Conservation (phyloP, 2,113 vertebrate genomes). For the Leptosomus discolor region DNA sequence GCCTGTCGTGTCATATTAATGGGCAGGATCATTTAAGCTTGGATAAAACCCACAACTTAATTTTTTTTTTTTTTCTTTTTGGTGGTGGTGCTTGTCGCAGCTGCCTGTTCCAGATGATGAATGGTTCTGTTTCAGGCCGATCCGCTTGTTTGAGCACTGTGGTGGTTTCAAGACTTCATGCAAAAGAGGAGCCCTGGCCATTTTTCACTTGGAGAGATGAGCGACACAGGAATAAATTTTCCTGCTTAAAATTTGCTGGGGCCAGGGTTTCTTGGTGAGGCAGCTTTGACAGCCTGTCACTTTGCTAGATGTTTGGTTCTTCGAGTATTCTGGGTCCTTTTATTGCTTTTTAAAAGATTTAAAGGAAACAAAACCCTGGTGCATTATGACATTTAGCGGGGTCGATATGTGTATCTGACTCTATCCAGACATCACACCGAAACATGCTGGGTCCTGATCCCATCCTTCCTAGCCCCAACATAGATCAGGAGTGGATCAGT, state of each 20-base stretch:
- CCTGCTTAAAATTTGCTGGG: slow-evolving; percentile 66
- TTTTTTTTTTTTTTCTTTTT: not conserved
- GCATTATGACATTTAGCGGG: slow-evolving; percentile 25
- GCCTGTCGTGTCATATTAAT: slow-evolving; percentile 26
- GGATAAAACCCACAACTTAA: slow-evolving; percentile 61
- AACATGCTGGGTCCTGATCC: not conserved
- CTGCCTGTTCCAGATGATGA: slow-evolving; percentile 58
- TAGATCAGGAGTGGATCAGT: not conserved
- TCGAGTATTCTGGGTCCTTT: not conserved
- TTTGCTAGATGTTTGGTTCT: slow-evolving; percentile 44
- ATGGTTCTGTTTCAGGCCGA: slow-evolving; percentile 58
- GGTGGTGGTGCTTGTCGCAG: not conserved
- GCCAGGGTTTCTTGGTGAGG: slow-evolving; percentile 47
- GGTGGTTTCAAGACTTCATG: slow-evolving; percentile 49
- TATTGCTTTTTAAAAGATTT: slow-evolving; percentile 69
- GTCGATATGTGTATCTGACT: not conserved
- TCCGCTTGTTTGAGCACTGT: slow-evolving; percentile 60
- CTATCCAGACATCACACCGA: not conserved
- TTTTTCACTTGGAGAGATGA: slow-evolving; percentile 63
- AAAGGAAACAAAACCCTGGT: slow-evolving; percentile 38
- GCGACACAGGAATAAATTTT: slow-evolving; percentile 59
- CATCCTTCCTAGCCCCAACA: not conserved
- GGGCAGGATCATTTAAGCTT: slow-evolving; percentile 16
- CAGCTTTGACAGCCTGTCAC: slow-evolving; percentile 60
- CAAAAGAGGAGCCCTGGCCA: slow-evolving; percentile 57